phyloP scores from a whole-genome alignment of 2,797 vertebrate genomes.

The Sus cebifrons region DNA sequence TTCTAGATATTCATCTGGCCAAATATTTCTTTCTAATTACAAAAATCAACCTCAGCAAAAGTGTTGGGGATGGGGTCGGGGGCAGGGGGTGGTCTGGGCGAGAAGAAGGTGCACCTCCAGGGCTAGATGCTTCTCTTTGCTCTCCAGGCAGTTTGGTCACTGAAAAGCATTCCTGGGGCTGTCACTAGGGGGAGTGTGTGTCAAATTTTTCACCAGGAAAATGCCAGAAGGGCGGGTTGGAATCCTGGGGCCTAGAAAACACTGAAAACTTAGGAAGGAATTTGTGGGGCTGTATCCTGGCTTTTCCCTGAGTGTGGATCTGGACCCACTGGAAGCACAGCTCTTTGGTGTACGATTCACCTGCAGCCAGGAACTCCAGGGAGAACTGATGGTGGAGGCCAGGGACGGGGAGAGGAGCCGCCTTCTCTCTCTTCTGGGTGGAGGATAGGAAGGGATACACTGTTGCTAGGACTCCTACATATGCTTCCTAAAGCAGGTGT shows the following conservation, averaged over 20 bases:
- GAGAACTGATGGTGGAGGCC: not conserved
- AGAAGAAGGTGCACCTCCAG: not conserved
- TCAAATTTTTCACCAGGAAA: conserved; percentile 72
- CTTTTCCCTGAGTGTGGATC: not conserved
- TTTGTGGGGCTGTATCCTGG: not conserved
- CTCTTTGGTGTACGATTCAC: not conserved
- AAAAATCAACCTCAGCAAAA: not conserved
- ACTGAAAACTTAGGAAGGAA: conserved; percentile 36
- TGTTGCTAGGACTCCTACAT: not conserved
- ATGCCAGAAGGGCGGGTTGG: not conserved
- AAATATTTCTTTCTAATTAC: conserved; percentile 11
- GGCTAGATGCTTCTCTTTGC: not conserved
- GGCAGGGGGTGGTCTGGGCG: no score
- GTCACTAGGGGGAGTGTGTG: conserved; percentile 82
- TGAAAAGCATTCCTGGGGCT: conserved; percentile 13
- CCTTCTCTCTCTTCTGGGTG: not conserved
- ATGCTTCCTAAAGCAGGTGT: not conserved
- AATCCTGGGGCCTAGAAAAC: conserved; percentile 37
- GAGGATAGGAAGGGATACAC: not conserved
- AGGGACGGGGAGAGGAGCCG: not conserved
- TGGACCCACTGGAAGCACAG: not conserved
- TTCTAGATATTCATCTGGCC: not conserved
- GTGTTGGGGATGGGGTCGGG: not conserved
- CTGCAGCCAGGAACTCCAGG: not conserved
- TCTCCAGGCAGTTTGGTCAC: not conserved